These are phyloP conservation scores for Aphodius granarius DNA, from an alignment of 2,888 invertebrate genomes.

Conservation along the genomic window DNA sequence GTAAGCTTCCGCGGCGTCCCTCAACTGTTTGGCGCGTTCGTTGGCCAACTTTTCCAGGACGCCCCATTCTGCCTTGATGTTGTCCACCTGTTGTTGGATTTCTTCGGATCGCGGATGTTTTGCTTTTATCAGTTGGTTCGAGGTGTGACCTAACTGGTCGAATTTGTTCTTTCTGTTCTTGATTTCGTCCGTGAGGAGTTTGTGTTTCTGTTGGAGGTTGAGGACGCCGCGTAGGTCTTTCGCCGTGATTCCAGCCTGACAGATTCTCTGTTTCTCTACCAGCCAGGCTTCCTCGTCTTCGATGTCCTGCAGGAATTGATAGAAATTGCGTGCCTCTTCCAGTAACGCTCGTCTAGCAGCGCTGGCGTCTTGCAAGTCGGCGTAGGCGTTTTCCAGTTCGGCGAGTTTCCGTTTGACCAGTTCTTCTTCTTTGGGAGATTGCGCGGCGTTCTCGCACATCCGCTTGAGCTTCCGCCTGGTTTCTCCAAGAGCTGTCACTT, in stretches of 20 bases:
- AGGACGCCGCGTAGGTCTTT: conserved; percentile 91
- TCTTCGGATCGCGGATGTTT: conserved; percentile 81
- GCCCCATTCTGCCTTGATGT: conserved; percentile 84
- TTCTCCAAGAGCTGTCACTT: conserved; percentile 87
- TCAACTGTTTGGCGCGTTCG: conserved; percentile 71
- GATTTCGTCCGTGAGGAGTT: conserved; percentile 87
- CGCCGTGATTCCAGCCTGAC: conserved; percentile 89
- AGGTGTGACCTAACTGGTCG: conserved; percentile 65
- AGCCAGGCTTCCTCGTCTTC: conserved; percentile 99
- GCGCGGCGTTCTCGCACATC: conserved; percentile 55
- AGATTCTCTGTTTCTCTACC: conserved; percentile 90
- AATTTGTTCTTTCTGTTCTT: conserved; percentile 73
- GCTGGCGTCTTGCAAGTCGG: conserved; percentile 66
- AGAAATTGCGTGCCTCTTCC: conserved; percentile 91
- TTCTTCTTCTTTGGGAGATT: conserved; percentile 59
- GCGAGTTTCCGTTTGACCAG: conserved; percentile 72
- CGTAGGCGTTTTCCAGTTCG: conserved; percentile 76
- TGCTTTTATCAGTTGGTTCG: conserved; percentile 69
- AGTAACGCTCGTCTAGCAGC: conserved; percentile 79
- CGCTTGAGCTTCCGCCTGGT: conserved; percentile 77
- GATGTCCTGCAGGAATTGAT: conserved; percentile 94
- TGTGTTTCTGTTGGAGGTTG: conserved; percentile 90
- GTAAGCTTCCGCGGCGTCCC: conserved; percentile 90
- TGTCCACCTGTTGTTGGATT: conserved; percentile 78
- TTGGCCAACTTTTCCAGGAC: conserved; percentile 83